Conservation (phyloP, 2,113 vertebrate species). For the Propithecus coquereli region DNA sequence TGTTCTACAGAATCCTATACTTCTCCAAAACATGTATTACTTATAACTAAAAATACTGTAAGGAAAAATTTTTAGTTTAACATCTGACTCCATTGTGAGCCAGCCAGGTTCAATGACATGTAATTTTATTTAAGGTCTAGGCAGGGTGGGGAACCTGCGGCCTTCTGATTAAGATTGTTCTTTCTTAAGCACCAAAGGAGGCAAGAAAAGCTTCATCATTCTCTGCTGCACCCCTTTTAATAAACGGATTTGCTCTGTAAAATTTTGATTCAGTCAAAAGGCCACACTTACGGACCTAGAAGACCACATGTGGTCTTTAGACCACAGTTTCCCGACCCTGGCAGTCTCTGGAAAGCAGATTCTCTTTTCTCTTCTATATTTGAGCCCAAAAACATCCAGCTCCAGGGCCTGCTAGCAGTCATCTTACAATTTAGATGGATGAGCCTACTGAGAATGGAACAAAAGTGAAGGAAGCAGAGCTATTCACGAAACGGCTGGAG, state of each 20-base stretch:
- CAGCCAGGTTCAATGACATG: not conserved
- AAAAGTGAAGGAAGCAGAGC: not conserved
- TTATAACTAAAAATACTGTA: not conserved
- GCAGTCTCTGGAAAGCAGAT: not conserved
- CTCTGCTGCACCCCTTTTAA: too few relatives aligned
- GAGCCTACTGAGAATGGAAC: not conserved
- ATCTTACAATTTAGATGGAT: not conserved
- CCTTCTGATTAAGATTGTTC: too few relatives aligned
- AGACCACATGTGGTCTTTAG: too few relatives aligned
- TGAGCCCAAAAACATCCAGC: not conserved
- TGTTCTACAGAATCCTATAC: not conserved
- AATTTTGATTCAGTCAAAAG: too few relatives aligned
- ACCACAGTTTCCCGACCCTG: too few relatives aligned
- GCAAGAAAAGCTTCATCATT: too few relatives aligned
- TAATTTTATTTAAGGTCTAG: not conserved
- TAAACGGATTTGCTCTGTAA: too few relatives aligned
- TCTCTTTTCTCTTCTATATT: not conserved
- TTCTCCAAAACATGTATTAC: not conserved
- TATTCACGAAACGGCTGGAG: not conserved
- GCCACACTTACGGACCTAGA: too few relatives aligned
- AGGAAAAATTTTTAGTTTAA: slow-evolving; percentile 9
- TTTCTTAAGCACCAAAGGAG: too few relatives aligned
- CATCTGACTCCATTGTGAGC: not conserved
- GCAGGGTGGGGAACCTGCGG: too few relatives aligned
- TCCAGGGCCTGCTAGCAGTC: not conserved